Evolutionary conservation across 2,888 invertebrate species (phyloP).

Genomic region (Acrobeloides nanus): DNA sequence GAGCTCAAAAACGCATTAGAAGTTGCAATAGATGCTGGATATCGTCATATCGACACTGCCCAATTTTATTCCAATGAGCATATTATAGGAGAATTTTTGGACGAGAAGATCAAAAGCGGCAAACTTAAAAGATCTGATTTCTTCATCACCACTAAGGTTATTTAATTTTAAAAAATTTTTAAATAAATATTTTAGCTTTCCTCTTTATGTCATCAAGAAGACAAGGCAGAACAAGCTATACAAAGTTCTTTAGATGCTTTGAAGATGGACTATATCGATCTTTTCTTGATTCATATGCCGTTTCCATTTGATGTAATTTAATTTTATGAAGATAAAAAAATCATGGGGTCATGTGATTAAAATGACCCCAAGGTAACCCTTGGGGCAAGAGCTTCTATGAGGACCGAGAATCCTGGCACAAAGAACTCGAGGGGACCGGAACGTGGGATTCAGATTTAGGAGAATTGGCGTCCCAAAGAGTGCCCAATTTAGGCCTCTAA

Average conservation of each 20-base stretch:
- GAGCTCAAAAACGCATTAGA: constrained; percentile 18
- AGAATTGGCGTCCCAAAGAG: no score
- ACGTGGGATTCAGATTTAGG: no score
- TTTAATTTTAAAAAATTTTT: not conserved
- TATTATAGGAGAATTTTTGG: constrained; percentile 61
- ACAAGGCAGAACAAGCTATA: constrained; percentile 7
- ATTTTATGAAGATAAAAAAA: no score
- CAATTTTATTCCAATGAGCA: constrained; percentile 67
- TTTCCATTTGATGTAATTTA: no score
- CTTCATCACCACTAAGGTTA: constrained; percentile 43
- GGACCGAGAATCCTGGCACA: no score
- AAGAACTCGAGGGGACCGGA: no score
- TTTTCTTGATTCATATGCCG: constrained; percentile 24
- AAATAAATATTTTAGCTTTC: constrained; percentile 25
- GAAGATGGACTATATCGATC: constrained; percentile 16
- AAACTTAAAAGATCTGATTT: constrained; percentile 56
- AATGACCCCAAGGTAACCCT: no score
- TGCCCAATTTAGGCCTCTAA: no score
- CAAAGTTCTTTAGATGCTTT: constrained; percentile 11
- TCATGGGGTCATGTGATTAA: no score
- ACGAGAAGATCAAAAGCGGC: constrained; percentile 30
- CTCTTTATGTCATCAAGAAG: constrained; percentile 9
- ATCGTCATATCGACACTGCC: constrained; percentile 49
- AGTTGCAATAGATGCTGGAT: constrained; percentile 24
- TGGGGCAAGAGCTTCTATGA: no score